These are phyloP conservation scores for Pollenia angustigena DNA, from an alignment of 2,888 invertebrate species.

Conservation along the genomic window DNA sequence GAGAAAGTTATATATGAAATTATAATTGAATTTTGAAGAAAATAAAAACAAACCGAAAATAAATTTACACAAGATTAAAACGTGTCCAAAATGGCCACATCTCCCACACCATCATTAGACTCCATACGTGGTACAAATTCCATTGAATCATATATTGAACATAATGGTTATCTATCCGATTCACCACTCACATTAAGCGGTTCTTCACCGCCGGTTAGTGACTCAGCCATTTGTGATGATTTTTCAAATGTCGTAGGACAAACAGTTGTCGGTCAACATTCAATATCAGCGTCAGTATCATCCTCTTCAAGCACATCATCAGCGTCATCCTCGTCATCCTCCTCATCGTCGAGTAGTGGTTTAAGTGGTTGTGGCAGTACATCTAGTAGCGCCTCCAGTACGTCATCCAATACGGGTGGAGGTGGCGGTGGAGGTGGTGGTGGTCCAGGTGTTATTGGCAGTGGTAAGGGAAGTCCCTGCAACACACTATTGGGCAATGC, in stretches of 20 bases:
- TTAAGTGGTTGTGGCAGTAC: constrained; percentile 86
- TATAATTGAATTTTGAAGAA: constrained; percentile 3
- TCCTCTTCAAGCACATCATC: constrained; percentile 77
- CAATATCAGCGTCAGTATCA: constrained; percentile 81
- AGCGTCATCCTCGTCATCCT: constrained; percentile 79
- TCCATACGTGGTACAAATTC: constrained; percentile 94
- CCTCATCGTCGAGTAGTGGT: constrained; percentile 83
- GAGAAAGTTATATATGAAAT: not conserved
- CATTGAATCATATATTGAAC: constrained; percentile 93
- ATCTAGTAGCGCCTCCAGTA: constrained; percentile 84
- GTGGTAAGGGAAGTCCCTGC: constrained; percentile 75
- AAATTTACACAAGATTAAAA: constrained; percentile 53
- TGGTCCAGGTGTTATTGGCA: constrained; percentile 71
- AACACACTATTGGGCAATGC: constrained; percentile 73
- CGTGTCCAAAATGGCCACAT: constrained; percentile 92
- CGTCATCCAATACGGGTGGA: constrained; percentile 74
- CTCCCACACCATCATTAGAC: constrained; percentile 94
- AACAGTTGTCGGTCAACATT: constrained; percentile 68
- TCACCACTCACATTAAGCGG: constrained; percentile 93
- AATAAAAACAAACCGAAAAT: constrained; percentile 52
- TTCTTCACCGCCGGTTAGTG: constrained; percentile 94
- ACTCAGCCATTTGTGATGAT: constrained; percentile 92
- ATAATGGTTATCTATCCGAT: constrained; percentile 90
- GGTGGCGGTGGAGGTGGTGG: constrained; percentile 56
- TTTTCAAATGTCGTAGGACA: constrained; percentile 82